Percentiles rank a stretch among this genome's conserved stretches.
Evolutionary conservation across 2,797 vertebrate species (phyloP).

Genomic region (Cossypha dichroa): DNA sequence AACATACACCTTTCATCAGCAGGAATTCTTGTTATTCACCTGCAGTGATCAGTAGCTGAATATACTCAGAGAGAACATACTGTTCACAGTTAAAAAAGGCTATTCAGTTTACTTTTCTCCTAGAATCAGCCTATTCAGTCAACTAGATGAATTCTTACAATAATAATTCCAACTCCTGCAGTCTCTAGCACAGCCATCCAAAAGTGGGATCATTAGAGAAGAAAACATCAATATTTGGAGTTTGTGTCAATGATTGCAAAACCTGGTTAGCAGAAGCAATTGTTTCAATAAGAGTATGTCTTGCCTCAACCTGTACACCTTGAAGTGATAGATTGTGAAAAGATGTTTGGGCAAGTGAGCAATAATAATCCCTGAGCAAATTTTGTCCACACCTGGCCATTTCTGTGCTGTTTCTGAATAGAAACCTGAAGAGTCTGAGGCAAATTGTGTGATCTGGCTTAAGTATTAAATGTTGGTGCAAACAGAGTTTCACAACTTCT

Average conservation of each 20-base stretch:
- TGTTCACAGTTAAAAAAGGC: not conserved
- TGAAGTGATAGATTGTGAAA: not conserved
- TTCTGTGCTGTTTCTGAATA: not conserved
- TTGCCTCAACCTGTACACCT: not conserved
- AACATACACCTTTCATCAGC: not conserved
- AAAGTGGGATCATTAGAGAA: not conserved
- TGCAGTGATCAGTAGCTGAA: not conserved
- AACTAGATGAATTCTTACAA: not conserved
- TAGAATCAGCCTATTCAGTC: not conserved
- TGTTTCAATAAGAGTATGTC: not conserved
- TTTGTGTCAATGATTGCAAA: not conserved
- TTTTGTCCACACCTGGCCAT: not conserved
- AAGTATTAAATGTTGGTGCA: not conserved
- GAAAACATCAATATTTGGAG: not conserved
- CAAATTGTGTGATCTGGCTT: not conserved
- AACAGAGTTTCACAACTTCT: not conserved
- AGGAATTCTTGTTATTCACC: not conserved
- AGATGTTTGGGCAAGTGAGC: not conserved
- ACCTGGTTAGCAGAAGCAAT: not conserved
- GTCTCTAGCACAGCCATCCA: not conserved
- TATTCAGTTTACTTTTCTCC: not conserved
- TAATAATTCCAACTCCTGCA: not conserved
- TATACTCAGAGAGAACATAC: not conserved
- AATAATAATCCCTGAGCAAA: not conserved
- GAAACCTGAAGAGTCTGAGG: not conserved